Base-by-base conservation (phyloP, 2,888 invertebrate species). In the Orgyia antiqua region DNA sequence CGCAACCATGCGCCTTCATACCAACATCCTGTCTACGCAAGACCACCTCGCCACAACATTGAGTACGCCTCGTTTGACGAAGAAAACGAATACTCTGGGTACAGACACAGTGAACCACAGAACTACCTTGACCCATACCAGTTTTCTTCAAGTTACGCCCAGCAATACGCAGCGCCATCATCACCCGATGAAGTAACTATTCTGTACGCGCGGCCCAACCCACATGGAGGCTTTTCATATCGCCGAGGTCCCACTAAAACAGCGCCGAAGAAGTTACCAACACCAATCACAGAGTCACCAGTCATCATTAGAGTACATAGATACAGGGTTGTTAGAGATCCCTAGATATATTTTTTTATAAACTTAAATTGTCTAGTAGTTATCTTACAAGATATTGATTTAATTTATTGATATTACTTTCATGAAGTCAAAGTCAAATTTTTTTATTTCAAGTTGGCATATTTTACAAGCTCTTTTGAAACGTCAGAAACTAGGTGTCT, bases 261-360 rank as follows among this genome's bases (percentile, higher is more conserved):
- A 2, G 33, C 13, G 30, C 31, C 29, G n/a, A 46, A 36, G 33
- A 4, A 15, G 6, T 15, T 6, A 15, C 15, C 15, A 15, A 32
- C 37, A 9, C 21, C 28, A 2, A 20, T 42, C 8, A 59, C 63
- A 13, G 51, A 55, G 27, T 27, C 45, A 2, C 77, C 78, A 0
- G 53, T 74, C 39, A 61, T 76, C 37, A 56, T 82, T 9, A 57
- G 77, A 31, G 72, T 82, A 13, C 82, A 80, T 45, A 79, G 74
- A 40, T 70, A 79, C 39, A 70, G 61, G 35, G 47, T 80, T n/a
- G 27, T 48, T 10, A 41, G 36, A 12, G 53, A 53, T 2, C 37
- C 35, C 12, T 52, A 52, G 38, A 30, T 6, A 5, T n/a, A n/a
- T n/a, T n/a, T n/a, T n/a, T n/a, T n/a, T n/a, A n/a, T n/a, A n/a